phyloP scores from a whole-genome alignment of 2,888 invertebrate species.

The Agrotis puta region DNA sequence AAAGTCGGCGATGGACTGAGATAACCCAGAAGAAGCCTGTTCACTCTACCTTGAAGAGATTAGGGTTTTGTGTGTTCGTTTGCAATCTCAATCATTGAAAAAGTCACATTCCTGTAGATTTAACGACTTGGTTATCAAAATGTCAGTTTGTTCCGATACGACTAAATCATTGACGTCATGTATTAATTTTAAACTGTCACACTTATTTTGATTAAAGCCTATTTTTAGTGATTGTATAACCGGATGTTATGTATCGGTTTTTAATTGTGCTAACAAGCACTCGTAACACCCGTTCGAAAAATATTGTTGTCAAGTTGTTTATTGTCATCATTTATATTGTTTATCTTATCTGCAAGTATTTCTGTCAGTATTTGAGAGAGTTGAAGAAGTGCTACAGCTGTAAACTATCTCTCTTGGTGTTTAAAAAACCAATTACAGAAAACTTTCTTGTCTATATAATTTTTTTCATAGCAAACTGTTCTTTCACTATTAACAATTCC shows the following conservation, averaged over 20 bases:
- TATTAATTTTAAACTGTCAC: background rate
- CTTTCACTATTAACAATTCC: background rate
- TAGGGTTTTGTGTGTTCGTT: no score
- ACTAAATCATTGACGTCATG: background rate
- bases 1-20: no score
- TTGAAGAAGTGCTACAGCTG: background rate
- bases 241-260: background rate
- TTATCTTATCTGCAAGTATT: background rate
- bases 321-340: slow-evolving; percentile 1
- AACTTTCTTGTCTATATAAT: background rate
- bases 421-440: background rate
- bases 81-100: no score
- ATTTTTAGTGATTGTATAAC: slow-evolving; percentile 14
- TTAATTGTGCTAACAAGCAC: background rate
- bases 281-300: background rate
- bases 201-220: slow-evolving; percentile 19
- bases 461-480: background rate
- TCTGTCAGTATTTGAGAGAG: background rate
- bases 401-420: no score
- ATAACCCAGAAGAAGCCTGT: no score
- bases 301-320: background rate
- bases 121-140: background rate
- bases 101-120: no score
- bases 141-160: background rate
- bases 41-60: no score